Percentiles rank a stretch among this genome's conserved stretches.
Evolutionary conservation across 1,140 invertebrate genomes (phyloP).

Genomic region (Lanistes nyassanus): DNA sequence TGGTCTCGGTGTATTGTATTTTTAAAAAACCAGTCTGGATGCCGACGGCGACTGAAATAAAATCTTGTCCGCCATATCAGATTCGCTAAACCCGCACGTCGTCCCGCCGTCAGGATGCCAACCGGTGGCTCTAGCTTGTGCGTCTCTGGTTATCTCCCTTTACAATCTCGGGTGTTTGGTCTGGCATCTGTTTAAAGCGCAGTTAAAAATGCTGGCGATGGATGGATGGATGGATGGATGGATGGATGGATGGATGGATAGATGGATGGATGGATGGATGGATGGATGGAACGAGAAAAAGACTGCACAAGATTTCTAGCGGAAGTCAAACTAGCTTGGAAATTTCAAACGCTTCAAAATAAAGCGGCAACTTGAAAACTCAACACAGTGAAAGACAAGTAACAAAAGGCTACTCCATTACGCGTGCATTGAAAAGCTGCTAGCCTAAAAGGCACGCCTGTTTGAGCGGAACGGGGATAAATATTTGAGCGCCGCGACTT

Average conservation of each 20-base stretch:
- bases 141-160: neutral
- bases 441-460: slow-evolving; percentile 16
- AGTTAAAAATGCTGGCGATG: neutral
- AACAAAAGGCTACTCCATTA: slow-evolving; percentile 31
- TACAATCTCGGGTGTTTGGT: neutral
- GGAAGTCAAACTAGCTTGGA: slow-evolving; percentile 5
- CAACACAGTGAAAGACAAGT: slow-evolving; percentile 19
- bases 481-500: slow-evolving; percentile 31
- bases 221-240: neutral
- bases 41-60: too few species aligned
- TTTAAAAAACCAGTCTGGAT: too few species aligned
- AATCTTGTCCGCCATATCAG: too few species aligned
- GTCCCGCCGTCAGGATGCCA: too few species aligned
- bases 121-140: too few species aligned
- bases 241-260: neutral
- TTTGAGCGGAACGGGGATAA: slow-evolving; percentile 24
- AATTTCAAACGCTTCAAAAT: slow-evolving; percentile 25
- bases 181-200: neutral
- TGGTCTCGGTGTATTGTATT: too few species aligned
- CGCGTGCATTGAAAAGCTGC: slow-evolving; percentile 16
- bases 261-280: neutral
- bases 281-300: neutral
- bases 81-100: too few species aligned
- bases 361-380: slow-evolving; percentile 5
- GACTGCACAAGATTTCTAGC: slow-evolving; percentile 10